Conservation (phyloP, 2,888 invertebrate genomes). For the Timandra comae region DNA sequence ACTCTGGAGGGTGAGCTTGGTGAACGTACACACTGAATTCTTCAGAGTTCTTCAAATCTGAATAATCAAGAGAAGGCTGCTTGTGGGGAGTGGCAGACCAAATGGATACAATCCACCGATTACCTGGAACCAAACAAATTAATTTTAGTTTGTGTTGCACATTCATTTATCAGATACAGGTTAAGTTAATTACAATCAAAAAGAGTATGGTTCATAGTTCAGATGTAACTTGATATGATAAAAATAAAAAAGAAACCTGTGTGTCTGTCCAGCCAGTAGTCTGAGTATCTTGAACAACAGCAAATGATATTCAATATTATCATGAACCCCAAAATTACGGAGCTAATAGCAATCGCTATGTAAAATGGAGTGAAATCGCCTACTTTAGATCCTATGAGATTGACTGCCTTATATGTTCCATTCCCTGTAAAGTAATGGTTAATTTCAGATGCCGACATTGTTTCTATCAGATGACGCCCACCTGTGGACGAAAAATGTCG, state of each 20-base stretch:
- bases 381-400: slow-evolving; percentile 46
- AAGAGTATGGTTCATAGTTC: no score
- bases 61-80: slow-evolving; percentile 87
- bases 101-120: slow-evolving; percentile 89
- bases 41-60: slow-evolving; percentile 79
- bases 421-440: slow-evolving; percentile 64
- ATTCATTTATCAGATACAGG: no score
- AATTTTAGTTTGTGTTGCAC: no score
- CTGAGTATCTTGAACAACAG: slow-evolving; percentile 87
- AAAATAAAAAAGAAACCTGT: no score
- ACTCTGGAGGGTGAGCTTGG: slow-evolving; percentile 41
- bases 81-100: slow-evolving; percentile 91
- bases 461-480: slow-evolving; percentile 33
- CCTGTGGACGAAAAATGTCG: slow-evolving; percentile 58
- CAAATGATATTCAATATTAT: slow-evolving; percentile 86
- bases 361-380: slow-evolving; percentile 92
- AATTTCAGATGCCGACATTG: slow-evolving; percentile 63
- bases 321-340: slow-evolving; percentile 81
- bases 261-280: slow-evolving; percentile 89
- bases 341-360: slow-evolving; percentile 86
- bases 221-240: no score
- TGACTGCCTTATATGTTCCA: slow-evolving; percentile 54
- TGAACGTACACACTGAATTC: slow-evolving; percentile 46
- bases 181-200: no score
- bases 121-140: slow-evolving; percentile 82